Base-by-base conservation (phyloP, 1,140 invertebrate species). In the Nilaparvata lugens region DNA sequence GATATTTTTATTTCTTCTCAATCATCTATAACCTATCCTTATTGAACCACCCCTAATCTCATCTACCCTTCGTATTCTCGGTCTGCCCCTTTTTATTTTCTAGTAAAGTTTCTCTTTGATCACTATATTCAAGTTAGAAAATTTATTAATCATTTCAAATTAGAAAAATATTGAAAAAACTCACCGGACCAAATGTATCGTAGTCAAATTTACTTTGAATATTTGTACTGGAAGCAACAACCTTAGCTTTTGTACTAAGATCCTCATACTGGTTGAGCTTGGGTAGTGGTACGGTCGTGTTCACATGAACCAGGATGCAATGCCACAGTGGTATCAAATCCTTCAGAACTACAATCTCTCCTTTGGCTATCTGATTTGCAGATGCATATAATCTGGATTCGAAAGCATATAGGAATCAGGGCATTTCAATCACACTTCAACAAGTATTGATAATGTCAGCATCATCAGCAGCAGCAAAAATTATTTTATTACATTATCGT, bases 241-340 rank as follows among this genome's bases (percentile, higher is more conserved):
- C 69, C 68, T 23, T 54, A 35, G 3, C 56, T 45, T 3, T 28
- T 18, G 16, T 35, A n/a, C 42, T 24, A 9, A 31, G 19, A 19
- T 53, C 35, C 19, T 56, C 18, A 35, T 42, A n/a, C 23, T 31
- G 18, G 4, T 40, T 64, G 16, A 19, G 18, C 23, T 52, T 64
- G 60, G 58, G 61, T 64, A 83, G 72, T 0, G 82, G 82, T 0
- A 78, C 81, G 3, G 82, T 84, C 1, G 84, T 85, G 58, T 85
- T 80, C 5, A 85, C 78, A 57, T 82, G 72, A 9, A 85, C 72
- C 52, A 83, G 77, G 4, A 85, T 71, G 64, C 81, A 80, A 65
- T 83, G 78, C 13, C 77, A 77, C 62, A 82, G 72, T 42, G 81
- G 79, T 67, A 76, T 78, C 23, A 86, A 70, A 57, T 77, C 76